Base-by-base conservation (phyloP, 1,140 invertebrate genomes). In the Drosophila repletoides region DNA sequence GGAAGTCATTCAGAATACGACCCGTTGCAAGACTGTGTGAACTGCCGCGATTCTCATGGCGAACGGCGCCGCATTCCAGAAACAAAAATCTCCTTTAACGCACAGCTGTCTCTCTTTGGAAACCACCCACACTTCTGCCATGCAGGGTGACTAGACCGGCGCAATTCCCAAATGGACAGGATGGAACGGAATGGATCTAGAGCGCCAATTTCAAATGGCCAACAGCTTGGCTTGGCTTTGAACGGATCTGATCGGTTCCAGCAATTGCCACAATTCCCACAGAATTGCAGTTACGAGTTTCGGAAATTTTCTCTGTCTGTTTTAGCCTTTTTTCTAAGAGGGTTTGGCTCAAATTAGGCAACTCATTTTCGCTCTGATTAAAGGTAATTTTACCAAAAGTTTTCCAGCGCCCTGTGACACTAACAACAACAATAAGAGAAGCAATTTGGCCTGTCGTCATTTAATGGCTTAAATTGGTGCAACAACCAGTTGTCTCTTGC, bases 281-380 rank as follows among this genome's bases (percentile, higher is more conserved):
- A 65, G 41, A 45, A 31, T 26, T 40, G 48, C 3, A 22, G 33
- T 34, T 52, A 12, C 36, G 5, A 48, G 17, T 33, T 56, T 52
- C n/a, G n/a, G n/a, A n/a, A n/a, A n/a, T n/a, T n/a, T n/a, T n/a
- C n/a, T n/a, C n/a, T n/a, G n/a, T n/a, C n/a, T n/a, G n/a, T n/a
- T n/a, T n/a, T n/a, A n/a, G n/a, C n/a, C n/a, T 65, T 24, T 36
- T 7, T 10, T 4, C 19, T 22, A 19, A 33, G 14, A 29, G 12
- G 24, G 14, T 14, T 28, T 36, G 28, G 14, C 36, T 51, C 60
- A 63, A 83, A 83, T 83, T 84, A 84, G 52, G 56, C 70, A 73
- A 70, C 79, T 84, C 74, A 84, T 79, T 84, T 84, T 84, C 79
- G 80, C 81, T 68, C 83, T 88, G 84, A 88, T 88, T 88, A 83